Base-by-base conservation (phyloP, 2,888 invertebrate genomes). In the Coelinius sp. region DNA sequence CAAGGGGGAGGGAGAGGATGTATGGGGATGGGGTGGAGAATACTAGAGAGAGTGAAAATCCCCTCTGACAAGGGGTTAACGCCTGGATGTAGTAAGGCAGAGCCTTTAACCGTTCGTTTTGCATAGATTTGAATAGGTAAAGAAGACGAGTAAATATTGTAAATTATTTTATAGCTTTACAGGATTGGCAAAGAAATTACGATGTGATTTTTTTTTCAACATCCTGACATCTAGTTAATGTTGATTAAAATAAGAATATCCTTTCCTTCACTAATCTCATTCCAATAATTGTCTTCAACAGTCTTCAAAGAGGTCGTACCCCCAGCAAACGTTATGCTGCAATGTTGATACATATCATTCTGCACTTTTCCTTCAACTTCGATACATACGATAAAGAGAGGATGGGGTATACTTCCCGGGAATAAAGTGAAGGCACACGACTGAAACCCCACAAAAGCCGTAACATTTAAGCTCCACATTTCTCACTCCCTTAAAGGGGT, bases 71-170 rank as follows among this genome's bases (percentile, higher is more conserved):
- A 84, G 85, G 63, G 84, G 84, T 84, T 84, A 83, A 82, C 81
- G 82, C 81, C 81, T 82, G 79, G 76, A 44, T 52, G 77, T 64
- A 77, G 79, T 77, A 80, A 81, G 81, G 82, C 22, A 24, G 44
- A n/a, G 44, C 63, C 31, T 86, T 86, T 85, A 85, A 86, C 85
- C 85, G 83, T 83, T 83, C 86, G 83, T 84, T 87, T 86, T 87
- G 87, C 87, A 87, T 87, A 87, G 86, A 87, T 87, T 86, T 86
- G 85, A 87, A 86, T 87, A 86, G 86, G 86, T 86, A 86, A 86
- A 82, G 81, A 80, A 79, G 80, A 80, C 82, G 79, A 79, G 82
- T 82, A 82, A 84, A 84, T 82, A 84, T 41, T 84, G 82, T 83
- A 85, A 86, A 86, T 87, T 86, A 87, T 86, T 87, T 86, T 86